Evolutionary conservation across 1,140 invertebrate genomes (phyloP), one percentile per base, ranked within the genome.

Genomic region (Solen grandis): DNA sequence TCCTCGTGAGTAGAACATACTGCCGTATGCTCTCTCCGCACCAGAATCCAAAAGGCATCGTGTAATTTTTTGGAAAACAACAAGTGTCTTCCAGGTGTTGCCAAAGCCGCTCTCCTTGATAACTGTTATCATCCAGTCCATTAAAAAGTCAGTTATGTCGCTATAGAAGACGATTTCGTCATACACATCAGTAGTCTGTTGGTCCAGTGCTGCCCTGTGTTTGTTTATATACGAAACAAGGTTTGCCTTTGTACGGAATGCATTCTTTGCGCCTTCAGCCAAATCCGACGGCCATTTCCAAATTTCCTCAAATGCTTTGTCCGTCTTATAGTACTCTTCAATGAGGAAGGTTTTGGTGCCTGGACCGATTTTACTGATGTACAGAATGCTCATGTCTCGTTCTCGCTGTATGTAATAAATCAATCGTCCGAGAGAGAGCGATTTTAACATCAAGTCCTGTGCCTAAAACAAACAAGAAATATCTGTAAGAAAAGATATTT

Each of bases 1-100:
- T 36, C 75, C 75, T 27, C 66, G 46, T 13, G 75, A 63, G 50
- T 38, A 78, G 25, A 78, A 78, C 65, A 69, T 68, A 5, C 63
- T 52, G 8, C 75, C 75, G 14, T 46, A 78, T 10, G 75, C 75
- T 31, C 65, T 5, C 46, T 78, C 75, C 50, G 65, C 75, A 0
- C 75, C 75, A 16, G 75, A 29, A 27, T 78, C 75, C 13, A 78
- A 22, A 52, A 69, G 55, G 41, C 75, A 78, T 5, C 55, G 65
- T 57, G 75, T 78, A 22, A 78, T 68, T 41, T 78, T 78, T 29
- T 78, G 75, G 35, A 78, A 78, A 36, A 78, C 75, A 3, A 78
- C 65, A 0, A 78, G 54, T 8, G 54, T 41, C 57, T 68, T 78
- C 75, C 75, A 78, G 2, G 35, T 60, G 25, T 78, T 38, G 13